A percentile compares a stretch with the other conserved stretches of the same genome.
Evolutionary conservation across 2,113 vertebrate genomes (phyloP).

Genomic region (Ceyx margarethae): DNA sequence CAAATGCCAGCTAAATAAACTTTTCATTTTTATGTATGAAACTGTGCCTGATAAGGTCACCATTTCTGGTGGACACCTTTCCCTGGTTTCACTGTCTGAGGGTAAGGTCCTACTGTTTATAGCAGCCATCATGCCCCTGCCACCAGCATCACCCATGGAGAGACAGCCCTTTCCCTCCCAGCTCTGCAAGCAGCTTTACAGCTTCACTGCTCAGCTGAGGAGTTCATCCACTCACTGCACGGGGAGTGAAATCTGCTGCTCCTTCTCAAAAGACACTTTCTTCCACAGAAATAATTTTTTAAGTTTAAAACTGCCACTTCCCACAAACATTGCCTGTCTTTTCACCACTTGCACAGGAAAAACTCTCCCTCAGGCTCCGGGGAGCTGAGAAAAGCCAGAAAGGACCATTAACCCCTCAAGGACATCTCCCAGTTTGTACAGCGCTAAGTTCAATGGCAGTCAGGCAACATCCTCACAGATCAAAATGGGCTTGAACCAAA

Average conservation of each 20-base stretch:
- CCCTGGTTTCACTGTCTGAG: background rate
- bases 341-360: background rate
- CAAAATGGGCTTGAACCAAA: background rate
- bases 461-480: background rate
- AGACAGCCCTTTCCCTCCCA: background rate
- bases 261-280: background rate
- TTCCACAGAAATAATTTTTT: background rate
- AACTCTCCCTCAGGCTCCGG: background rate
- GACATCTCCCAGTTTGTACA: background rate
- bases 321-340: background rate
- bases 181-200: background rate
- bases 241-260: background rate
- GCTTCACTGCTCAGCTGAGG: background rate
- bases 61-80: background rate
- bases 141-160: background rate
- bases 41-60: background rate
- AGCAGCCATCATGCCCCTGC: background rate
- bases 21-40: background rate
- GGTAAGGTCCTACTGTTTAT: background rate
- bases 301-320: background rate
- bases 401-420: background rate
- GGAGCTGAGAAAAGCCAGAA: background rate
- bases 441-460: background rate
- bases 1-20: slow-evolving; percentile 30
- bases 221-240: background rate